Evolutionary conservation across 2,888 invertebrate genomes (phyloP), one percentile per base, ranked within the genome.

Genomic region (Idaea biselata): DNA sequence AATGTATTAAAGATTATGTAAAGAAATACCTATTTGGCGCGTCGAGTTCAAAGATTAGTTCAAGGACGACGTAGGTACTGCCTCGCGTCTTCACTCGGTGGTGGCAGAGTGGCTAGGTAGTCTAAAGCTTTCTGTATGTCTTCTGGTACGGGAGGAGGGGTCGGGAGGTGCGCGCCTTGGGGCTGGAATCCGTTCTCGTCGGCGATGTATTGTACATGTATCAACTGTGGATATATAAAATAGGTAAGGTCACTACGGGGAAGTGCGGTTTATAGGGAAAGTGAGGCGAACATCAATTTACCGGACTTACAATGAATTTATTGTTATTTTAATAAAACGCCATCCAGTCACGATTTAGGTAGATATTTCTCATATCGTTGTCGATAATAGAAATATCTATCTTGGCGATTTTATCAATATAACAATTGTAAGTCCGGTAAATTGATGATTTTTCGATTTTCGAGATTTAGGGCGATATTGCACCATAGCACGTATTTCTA

Each of bases 161-260:
- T 94, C 2, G 95, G 95, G 1, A 95, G 78, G 78, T 94, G 94
- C n/a, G 93, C 89, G 0, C 94, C 94, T 76, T 92, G 93, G 0
- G 95, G 94, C 80, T 95, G 94, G 87, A 95, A 95, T n/a, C 95
- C 95, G 72, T 95, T 95, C 78, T 96, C 95, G 76, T 96, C 96
- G 6, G 96, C 95, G 63, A 94, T 80, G 78, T 96, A 96, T 58
- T 94, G 93, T 57, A 96, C 79, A 67, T 94, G 93, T 69, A 95
- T 94, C 18, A 94, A 86, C 82, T 94, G 87, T 17, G 76, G 74
- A 63, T 16, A 55, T 60, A 55, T 17, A 57, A 59, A 31, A 32
- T 31, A 60, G 56, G 18, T 62, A n/a, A n/a, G n/a, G n/a, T n/a
- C n/a, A n/a, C n/a, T 16, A 32, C 62, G 16, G 17, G 11, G 1